Evolutionary conservation across 2,113 vertebrate species (phyloP).

Genomic region (Andinoacara biseriatus): DNA sequence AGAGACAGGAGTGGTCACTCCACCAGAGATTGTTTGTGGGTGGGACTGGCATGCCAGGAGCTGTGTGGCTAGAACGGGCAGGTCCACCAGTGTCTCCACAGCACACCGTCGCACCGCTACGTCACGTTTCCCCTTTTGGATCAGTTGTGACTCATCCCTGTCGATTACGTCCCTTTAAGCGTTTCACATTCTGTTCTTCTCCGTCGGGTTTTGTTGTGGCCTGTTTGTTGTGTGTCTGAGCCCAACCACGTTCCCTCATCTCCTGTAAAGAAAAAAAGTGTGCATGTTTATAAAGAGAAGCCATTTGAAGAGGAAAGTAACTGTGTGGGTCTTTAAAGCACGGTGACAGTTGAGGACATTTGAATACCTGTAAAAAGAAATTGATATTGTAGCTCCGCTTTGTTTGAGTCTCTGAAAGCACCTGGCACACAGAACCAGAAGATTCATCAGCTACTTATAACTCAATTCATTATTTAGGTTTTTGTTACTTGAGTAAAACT

Average conservation of each 20-base stretch:
- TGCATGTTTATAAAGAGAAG: background rate
- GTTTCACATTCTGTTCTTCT: background rate
- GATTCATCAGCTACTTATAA: background rate
- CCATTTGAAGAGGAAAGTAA: background rate
- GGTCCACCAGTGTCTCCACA: slow-evolving; percentile 4
- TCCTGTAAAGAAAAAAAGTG: background rate
- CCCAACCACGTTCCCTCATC: background rate
- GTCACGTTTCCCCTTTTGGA: slow-evolving; percentile 44
- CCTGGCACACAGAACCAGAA: background rate
- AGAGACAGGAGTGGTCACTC: slow-evolving; percentile 6
- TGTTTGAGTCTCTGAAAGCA: background rate
- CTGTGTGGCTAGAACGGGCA: slow-evolving; percentile 3
- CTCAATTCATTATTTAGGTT: background rate
- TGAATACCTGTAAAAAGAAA: background rate
- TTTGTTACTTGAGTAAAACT: too few relatives aligned
- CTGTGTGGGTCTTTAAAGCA: background rate
- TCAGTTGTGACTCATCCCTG: slow-evolving; percentile 1
- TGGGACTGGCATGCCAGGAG: slow-evolving; percentile 15
- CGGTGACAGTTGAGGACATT: background rate
- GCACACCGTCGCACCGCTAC: background rate
- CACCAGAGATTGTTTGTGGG: slow-evolving; percentile 26
- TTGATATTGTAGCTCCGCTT: background rate
- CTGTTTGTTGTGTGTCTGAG: background rate
- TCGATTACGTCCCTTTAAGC: background rate
- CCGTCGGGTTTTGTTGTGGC: background rate